Percentiles rank a stretch among this genome's conserved stretches.
phyloP scores from a whole-genome alignment of 2,113 vertebrate species.

The Galeopterus variegatus region DNA sequence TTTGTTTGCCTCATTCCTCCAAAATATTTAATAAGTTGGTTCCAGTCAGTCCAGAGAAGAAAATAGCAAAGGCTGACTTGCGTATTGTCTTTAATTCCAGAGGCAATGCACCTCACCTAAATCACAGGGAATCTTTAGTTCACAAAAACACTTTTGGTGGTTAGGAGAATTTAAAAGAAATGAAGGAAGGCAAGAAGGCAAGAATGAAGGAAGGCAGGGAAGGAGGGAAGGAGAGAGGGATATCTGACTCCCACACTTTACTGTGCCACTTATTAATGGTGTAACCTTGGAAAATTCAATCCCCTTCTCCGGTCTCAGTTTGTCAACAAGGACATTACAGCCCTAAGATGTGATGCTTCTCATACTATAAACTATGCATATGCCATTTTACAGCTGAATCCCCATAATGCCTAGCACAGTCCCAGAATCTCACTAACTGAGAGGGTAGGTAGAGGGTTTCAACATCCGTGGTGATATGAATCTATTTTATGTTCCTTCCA shows the following conservation, averaged over 20 bases:
- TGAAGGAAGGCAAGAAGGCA: background rate
- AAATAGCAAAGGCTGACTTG: background rate
- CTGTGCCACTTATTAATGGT: background rate
- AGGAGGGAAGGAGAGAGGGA: background rate
- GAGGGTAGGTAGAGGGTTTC: background rate
- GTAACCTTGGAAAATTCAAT: background rate
- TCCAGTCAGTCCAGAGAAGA: background rate
- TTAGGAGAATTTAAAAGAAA: background rate
- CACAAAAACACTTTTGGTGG: background rate
- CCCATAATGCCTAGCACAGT: background rate
- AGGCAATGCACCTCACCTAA: background rate
- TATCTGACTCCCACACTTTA: background rate
- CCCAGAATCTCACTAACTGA: background rate
- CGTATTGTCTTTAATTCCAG: conserved; percentile 6
- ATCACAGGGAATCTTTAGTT: background rate
- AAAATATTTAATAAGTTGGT: background rate
- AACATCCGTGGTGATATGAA: background rate
- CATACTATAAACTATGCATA: background rate
- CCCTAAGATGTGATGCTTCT: background rate
- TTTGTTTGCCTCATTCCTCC: background rate
- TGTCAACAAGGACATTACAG: background rate
- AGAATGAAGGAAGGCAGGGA: background rate
- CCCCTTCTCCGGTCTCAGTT: background rate
- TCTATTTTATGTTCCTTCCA: conserved; percentile 29
- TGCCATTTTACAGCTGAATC: background rate